Conservation (phyloP, 2,888 invertebrate genomes). For the Ophraella communa region DNA sequence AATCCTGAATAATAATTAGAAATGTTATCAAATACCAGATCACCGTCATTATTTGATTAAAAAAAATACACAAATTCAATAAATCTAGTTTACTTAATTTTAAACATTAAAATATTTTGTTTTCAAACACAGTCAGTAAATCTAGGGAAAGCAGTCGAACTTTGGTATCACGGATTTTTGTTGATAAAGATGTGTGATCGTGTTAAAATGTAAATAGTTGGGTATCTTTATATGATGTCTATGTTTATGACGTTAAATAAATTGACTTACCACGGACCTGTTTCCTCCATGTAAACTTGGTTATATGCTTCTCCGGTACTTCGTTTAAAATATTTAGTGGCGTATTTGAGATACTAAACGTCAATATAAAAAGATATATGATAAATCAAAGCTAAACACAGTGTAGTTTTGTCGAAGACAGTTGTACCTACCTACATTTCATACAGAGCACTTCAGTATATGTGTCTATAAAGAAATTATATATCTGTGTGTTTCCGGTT, state of each 20-base stretch:
- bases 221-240: too few species aligned
- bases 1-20: too few species aligned
- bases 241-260: neutral
- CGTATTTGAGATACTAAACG: constrained; percentile 30
- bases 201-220: too few species aligned
- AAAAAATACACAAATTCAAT: too few species aligned
- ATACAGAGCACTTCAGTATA: constrained; percentile 4
- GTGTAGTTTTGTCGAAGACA: constrained; percentile 18
- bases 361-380: constrained; percentile 18
- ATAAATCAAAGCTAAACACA: constrained; percentile 18
- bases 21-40: too few species aligned
- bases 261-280: neutral
- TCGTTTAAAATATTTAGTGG: constrained; percentile 29
- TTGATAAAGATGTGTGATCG: too few species aligned
- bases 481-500: neutral
- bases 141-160: too few species aligned
- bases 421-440: constrained; percentile 1
- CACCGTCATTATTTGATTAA: too few species aligned
- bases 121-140: too few species aligned
- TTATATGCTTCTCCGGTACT: constrained; percentile 22
- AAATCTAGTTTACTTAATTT: too few species aligned
- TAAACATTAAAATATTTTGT: too few species aligned
- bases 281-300: constrained; percentile 2
- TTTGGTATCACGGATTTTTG: too few species aligned
- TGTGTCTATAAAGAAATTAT: constrained; percentile 4